phyloP scores from a whole-genome alignment of 1,140 invertebrate genomes.

The Drosophila repleta region DNA sequence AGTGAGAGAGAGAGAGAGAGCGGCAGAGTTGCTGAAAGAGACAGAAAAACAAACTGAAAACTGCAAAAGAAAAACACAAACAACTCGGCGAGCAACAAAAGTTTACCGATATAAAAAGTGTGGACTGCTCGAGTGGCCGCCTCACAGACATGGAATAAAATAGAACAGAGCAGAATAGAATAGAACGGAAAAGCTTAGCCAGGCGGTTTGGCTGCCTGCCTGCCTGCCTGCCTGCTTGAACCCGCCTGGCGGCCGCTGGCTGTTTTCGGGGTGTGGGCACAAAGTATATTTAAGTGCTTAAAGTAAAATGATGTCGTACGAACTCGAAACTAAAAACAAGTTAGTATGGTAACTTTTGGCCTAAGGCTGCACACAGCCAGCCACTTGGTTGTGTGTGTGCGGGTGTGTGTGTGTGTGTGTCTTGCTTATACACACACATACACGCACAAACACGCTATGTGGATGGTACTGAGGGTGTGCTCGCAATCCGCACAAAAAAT shows the following conservation, averaged over 20 bases:
- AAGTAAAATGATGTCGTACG: slow-evolving; percentile 83
- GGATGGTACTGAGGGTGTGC: slow-evolving; percentile 42
- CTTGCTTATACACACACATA: too few relatives aligned
- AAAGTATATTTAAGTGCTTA: slow-evolving; percentile 83
- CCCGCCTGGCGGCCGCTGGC: slow-evolving; percentile 24
- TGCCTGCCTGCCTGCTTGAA: slow-evolving; percentile 18
- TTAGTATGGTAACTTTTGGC: slow-evolving; percentile 83
- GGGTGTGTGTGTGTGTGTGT: slow-evolving; percentile 37
- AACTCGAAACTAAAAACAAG: slow-evolving; percentile 83
- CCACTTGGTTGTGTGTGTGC: slow-evolving; percentile 8
- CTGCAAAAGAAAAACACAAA: slow-evolving; percentile 82
- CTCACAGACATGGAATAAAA: slow-evolving; percentile 66
- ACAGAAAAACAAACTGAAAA: slow-evolving; percentile 75
- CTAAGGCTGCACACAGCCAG: slow-evolving; percentile 56
- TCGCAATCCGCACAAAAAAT: slow-evolving; percentile 79
- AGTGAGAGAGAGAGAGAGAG: slow-evolving; percentile 8
- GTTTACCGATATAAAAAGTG: slow-evolving; percentile 78
- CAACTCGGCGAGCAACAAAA: slow-evolving; percentile 80
- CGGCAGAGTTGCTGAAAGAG: slow-evolving; percentile 8
- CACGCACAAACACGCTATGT: too few relatives aligned
- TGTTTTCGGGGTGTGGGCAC: slow-evolving; percentile 60
- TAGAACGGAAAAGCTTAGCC: slow-evolving; percentile 59
- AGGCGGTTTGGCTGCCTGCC: slow-evolving; percentile 20
- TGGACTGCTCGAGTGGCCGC: slow-evolving; percentile 74
- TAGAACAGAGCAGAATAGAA: slow-evolving; percentile 56